Conservation (phyloP, 2,113 vertebrate genomes). For the Brachyistius frenatus region DNA sequence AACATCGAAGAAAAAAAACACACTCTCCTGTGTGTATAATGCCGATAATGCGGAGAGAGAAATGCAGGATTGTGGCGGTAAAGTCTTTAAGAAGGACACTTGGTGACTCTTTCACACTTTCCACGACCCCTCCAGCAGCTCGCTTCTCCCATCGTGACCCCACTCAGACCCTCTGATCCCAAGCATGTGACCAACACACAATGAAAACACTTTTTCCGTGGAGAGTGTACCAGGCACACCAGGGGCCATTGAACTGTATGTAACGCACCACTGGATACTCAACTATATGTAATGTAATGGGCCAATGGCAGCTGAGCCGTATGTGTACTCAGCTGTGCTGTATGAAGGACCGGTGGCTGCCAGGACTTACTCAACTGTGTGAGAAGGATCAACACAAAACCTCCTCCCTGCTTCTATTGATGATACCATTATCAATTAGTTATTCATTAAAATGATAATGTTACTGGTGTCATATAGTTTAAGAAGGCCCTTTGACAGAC, state of each 20-base stretch:
- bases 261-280: slow-evolving; percentile 20
- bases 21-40: not conserved
- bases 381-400: slow-evolving; percentile 11
- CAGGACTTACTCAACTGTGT: not conserved
- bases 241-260: slow-evolving; percentile 13
- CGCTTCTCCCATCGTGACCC: slow-evolving; percentile 49
- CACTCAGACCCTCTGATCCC: slow-evolving; percentile 69
- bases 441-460: too few relatives aligned
- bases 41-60: slow-evolving; percentile 23
- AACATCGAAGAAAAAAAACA: slow-evolving; percentile 1
- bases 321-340: slow-evolving; percentile 2
- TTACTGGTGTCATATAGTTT: too few relatives aligned
- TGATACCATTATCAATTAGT: not conserved
- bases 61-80: slow-evolving; percentile 26
- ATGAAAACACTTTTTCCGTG: slow-evolving; percentile 48
- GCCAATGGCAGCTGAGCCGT: not conserved
- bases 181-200: slow-evolving; percentile 78
- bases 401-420: not conserved
- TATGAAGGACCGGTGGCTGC: not conserved
- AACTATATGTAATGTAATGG: slow-evolving; percentile 12
- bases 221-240: slow-evolving; percentile 45
- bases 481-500: too few relatives aligned
- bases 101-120: slow-evolving; percentile 72
- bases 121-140: slow-evolving; percentile 63
- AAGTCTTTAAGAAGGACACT: slow-evolving; percentile 59